phyloP scores from a whole-genome alignment of 2,113 vertebrate genomes.

The Neogale vison region DNA sequence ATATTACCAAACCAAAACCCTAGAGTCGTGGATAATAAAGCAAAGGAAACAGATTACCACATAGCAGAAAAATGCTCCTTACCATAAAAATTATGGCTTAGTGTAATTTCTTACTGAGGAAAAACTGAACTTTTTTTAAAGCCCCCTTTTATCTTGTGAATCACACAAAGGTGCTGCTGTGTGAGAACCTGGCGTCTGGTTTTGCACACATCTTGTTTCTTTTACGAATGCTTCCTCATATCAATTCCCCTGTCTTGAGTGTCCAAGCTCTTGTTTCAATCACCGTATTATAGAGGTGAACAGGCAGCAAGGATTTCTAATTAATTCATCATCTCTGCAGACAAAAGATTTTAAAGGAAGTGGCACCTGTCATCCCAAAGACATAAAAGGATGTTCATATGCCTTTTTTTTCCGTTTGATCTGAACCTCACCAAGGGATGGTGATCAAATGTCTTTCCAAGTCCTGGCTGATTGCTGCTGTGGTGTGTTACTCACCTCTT shows the following conservation, averaged over 20 bases:
- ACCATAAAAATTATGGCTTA: slow-evolving; percentile 63
- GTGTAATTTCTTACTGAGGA: slow-evolving; percentile 65
- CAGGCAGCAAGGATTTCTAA: slow-evolving; percentile 36
- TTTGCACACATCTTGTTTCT: slow-evolving; percentile 65
- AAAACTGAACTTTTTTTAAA: slow-evolving; percentile 51
- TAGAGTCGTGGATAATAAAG: slow-evolving; percentile 70
- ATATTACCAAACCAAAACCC: slow-evolving; percentile 59
- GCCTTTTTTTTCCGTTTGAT: slow-evolving; percentile 21
- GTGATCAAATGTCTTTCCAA: not conserved
- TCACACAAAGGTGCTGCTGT: slow-evolving; percentile 68
- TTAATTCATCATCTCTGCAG: slow-evolving; percentile 30
- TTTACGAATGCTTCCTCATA: slow-evolving; percentile 54
- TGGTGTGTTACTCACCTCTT: slow-evolving; percentile 89
- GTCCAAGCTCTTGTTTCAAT: slow-evolving; percentile 36
- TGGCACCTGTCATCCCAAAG: not conserved
- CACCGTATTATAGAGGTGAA: slow-evolving; percentile 12
- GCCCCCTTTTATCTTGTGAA: slow-evolving; percentile 64
- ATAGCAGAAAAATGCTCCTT: slow-evolving; percentile 74
- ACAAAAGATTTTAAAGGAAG: slow-evolving; percentile 25
- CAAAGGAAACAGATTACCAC: slow-evolving; percentile 80
- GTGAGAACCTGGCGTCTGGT: slow-evolving; percentile 41
- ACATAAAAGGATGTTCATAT: slow-evolving; percentile 31
- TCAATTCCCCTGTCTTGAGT: not conserved
- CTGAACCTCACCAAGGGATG: not conserved
- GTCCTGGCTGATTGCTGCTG: not conserved